A percentile compares a stretch with the other conserved stretches of the same genome.
phyloP scores from a whole-genome alignment of 64 coral and sea anemone genomes.

The Acropora yongei region DNA sequence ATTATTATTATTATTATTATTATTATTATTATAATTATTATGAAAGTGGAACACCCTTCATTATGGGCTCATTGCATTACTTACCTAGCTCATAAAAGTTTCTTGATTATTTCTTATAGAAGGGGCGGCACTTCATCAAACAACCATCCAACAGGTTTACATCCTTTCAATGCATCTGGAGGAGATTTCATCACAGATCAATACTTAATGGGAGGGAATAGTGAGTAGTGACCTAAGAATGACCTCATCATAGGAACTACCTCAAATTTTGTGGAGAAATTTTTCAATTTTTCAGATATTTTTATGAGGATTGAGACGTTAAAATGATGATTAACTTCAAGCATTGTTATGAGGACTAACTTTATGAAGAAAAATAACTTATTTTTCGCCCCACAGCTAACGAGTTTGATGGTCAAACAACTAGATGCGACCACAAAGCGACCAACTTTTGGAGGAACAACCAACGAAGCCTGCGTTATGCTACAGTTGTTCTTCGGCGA shows the following conservation, averaged over 20 bases:
- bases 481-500: constrained; percentile 70
- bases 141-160: background rate
- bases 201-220: constrained; percentile 9
- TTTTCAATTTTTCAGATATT: too few relatives aligned
- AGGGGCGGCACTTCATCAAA: background rate
- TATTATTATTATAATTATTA: too few relatives aligned
- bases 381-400: constrained; percentile 35
- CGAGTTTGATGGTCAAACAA: constrained; percentile 58
- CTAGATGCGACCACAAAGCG: constrained; percentile 22
- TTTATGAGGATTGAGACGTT: too few relatives aligned
- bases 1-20: too few relatives aligned
- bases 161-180: background rate
- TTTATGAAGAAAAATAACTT: background rate
- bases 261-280: too few relatives aligned
- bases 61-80: too few relatives aligned
- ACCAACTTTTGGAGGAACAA: constrained; percentile 61
- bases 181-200: constrained; percentile 13
- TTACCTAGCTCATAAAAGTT: background rate
- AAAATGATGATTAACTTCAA: too few relatives aligned
- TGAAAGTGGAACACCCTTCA: too few relatives aligned
- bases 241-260: too few relatives aligned
- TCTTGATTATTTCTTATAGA: background rate
- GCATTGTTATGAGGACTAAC: too few relatives aligned
- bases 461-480: constrained; percentile 6
- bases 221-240: background rate